A percentile compares a stretch with the other conserved stretches of the same genome.
These are phyloP conservation scores for Cyclura pinguis DNA, from an alignment of 2,797 vertebrate genomes.

Conservation along the genomic window DNA sequence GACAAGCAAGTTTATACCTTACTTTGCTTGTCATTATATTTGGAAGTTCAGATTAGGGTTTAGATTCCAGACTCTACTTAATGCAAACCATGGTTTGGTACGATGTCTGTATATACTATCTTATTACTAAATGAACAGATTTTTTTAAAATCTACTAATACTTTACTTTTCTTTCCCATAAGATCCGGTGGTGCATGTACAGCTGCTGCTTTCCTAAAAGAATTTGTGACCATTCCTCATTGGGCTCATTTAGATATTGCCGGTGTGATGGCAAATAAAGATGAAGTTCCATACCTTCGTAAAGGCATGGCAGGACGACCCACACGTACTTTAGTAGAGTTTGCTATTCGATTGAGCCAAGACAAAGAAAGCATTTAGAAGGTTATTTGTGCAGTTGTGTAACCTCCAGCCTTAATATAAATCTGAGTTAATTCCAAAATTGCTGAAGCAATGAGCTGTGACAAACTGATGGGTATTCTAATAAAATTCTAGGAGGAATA, in stretches of 20 bases:
- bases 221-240: conserved; percentile 90
- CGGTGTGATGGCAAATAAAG: conserved; percentile 96
- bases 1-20: neutral
- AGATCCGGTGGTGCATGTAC: conserved; percentile 96
- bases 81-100: neutral
- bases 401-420: neutral
- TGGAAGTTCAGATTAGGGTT: neutral
- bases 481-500: conserved; percentile 1
- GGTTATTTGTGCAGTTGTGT: neutral
- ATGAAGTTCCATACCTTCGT: conserved; percentile 92
- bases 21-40: neutral
- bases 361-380: conserved; percentile 66
- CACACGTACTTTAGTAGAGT: conserved; percentile 92
- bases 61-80: neutral
- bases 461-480: neutral
- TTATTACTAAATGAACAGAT: neutral
- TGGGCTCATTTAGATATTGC: conserved; percentile 99
- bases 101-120: neutral
- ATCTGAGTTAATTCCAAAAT: conserved; percentile 1
- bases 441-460: neutral
- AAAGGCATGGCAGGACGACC: conserved; percentile 98
- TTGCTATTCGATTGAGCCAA: conserved; percentile 83
- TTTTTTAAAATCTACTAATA: neutral
- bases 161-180: conserved; percentile 8
- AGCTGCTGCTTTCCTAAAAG: conserved; percentile 93